Conservation (phyloP, 2,797 vertebrate species). For the Novumbra hubbsi region DNA sequence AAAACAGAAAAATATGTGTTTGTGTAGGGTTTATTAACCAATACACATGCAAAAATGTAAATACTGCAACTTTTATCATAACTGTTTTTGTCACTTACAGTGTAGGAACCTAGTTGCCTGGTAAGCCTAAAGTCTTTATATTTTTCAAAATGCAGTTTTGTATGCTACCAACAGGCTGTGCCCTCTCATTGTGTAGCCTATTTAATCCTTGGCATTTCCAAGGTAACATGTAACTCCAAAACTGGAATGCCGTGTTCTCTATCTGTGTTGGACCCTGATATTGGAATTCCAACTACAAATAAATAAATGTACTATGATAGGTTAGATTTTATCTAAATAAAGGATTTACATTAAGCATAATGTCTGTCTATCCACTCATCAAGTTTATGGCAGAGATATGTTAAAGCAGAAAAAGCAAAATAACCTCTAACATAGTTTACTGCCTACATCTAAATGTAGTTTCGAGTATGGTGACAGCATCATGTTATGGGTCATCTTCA, state of each 20-base stretch:
- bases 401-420: too few relatives aligned
- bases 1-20: too few relatives aligned
- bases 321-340: too few relatives aligned
- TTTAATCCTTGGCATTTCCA: slow-evolving; percentile 54
- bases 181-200: slow-evolving; percentile 13
- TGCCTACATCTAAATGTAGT: too few relatives aligned
- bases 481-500: neutral
- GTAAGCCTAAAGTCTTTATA: too few relatives aligned
- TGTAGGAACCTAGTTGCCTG: too few relatives aligned
- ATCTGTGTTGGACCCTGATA: neutral
- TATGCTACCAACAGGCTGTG: slow-evolving; percentile 29
- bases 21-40: too few relatives aligned
- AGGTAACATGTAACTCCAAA: slow-evolving; percentile 54
- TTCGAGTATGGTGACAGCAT: neutral
- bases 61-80: too few relatives aligned
- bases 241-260: slow-evolving; percentile 58
- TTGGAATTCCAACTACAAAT: neutral
- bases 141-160: slow-evolving; percentile 9
- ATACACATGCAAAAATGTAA: too few relatives aligned
- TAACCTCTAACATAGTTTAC: too few relatives aligned
- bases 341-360: neutral
- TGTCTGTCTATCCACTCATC: too few relatives aligned
- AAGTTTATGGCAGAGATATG: too few relatives aligned
- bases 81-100: neutral
- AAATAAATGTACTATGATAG: neutral